A percentile compares a stretch with the other conserved stretches of the same genome.
phyloP scores from a whole-genome alignment of 2,888 invertebrate species.

The Scaptomyza tumidula region DNA sequence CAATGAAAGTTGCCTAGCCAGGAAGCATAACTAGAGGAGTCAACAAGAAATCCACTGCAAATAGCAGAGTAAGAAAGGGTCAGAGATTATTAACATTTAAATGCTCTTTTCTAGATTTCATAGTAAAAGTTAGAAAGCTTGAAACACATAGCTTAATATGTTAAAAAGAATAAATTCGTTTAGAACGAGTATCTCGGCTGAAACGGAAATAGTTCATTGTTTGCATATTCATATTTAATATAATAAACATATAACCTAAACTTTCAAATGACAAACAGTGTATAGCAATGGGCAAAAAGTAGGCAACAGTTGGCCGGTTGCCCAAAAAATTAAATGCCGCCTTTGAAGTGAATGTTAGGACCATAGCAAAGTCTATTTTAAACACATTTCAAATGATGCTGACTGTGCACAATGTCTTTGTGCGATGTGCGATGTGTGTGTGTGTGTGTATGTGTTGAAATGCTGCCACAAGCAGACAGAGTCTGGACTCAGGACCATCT shows the following conservation, averaged over 20 bases:
- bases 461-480: constrained; percentile 36
- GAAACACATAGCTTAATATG: too few species aligned
- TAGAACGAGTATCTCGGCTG: too few species aligned
- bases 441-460: constrained; percentile 18
- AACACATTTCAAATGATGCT: constrained; percentile 53
- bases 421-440: constrained; percentile 20
- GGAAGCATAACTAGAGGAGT: background rate
- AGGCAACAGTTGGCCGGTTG: constrained; percentile 47
- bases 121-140: too few species aligned
- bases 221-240: too few species aligned
- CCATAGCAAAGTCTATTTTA: constrained; percentile 45
- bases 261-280: background rate
- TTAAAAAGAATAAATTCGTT: too few species aligned
- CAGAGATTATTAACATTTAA: background rate
- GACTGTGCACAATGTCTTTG: constrained; percentile 34
- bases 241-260: background rate
- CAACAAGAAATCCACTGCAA: constrained; percentile 24
- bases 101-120: background rate
- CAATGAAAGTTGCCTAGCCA: constrained; percentile 52
- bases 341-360: constrained; percentile 42
- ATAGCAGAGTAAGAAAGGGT: background rate
- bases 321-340: constrained; percentile 40
- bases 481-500: constrained; percentile 21
- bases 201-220: too few species aligned
- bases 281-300: constrained; percentile 7